phyloP scores from a whole-genome alignment of 2,113 vertebrate species.

The Erythrolamprus reginae region DNA sequence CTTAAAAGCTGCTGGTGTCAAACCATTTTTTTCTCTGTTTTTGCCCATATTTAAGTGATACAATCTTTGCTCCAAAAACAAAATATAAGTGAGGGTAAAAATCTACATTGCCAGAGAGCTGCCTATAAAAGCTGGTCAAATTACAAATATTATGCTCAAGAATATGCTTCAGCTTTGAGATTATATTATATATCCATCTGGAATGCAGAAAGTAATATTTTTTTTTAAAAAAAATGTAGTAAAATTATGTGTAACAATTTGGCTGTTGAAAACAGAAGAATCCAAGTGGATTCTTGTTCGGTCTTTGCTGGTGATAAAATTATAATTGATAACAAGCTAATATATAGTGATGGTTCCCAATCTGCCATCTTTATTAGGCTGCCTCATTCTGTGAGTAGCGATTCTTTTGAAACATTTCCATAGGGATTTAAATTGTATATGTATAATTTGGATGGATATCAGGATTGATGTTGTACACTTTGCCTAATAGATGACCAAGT shows the following conservation, averaged over 20 bases:
- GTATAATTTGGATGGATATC: slow-evolving; percentile 69
- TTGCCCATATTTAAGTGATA: slow-evolving; percentile 19
- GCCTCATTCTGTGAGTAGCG: background rate
- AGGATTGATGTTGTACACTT: slow-evolving; percentile 65
- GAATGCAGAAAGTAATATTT: slow-evolving; percentile 23
- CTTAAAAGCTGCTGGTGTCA: slow-evolving; percentile 48
- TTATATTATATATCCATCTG: slow-evolving; percentile 8
- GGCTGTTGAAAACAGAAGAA: background rate
- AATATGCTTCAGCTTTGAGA: slow-evolving; percentile 8
- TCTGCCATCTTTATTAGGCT: background rate
- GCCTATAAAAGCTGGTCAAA: background rate
- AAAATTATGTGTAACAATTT: background rate
- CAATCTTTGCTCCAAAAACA: background rate
- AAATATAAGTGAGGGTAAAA: background rate
- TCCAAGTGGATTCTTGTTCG: background rate
- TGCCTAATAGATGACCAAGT: slow-evolving; percentile 59
- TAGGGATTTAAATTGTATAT: slow-evolving; percentile 26
- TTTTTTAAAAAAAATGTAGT: slow-evolving; percentile 14
- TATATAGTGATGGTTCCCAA: background rate
- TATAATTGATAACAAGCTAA: background rate
- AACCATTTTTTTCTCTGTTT: slow-evolving; percentile 44
- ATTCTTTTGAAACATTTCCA: background rate
- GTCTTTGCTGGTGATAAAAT: background rate
- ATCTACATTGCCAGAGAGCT: slow-evolving; percentile 36
- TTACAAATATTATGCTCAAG: slow-evolving; percentile 4